Evolutionary conservation across 1,140 invertebrate genomes (phyloP).

Genomic region (Anagrus nilaparvatae): DNA sequence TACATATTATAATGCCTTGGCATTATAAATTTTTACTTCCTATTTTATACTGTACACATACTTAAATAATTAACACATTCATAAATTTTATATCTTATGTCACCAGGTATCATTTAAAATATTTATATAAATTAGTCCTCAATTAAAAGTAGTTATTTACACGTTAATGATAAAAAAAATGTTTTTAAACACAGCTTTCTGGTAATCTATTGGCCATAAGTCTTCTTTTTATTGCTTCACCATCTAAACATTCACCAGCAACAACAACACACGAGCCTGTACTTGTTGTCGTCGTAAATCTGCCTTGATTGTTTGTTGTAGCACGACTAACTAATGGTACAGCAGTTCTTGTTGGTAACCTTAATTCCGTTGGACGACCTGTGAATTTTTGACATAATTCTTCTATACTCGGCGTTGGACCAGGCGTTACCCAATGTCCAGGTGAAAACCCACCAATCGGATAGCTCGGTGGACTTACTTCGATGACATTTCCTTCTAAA

Average conservation of each 20-base stretch:
- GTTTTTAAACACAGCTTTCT: conserved; percentile 59
- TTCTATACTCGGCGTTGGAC: conserved; percentile 40
- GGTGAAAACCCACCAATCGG: conserved; percentile 29
- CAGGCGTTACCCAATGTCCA: conserved; percentile 37
- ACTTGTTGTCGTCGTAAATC: conserved; percentile 20
- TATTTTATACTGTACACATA: too few relatives aligned
- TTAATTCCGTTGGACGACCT: conserved; percentile 36
- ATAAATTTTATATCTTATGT: too few relatives aligned
- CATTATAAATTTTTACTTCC: too few relatives aligned
- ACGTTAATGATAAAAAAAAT: conserved; percentile 8
- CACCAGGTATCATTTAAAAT: too few relatives aligned
- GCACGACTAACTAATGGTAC: conserved; percentile 8
- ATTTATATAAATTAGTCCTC: too few relatives aligned
- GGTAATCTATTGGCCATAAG: conserved; percentile 64
- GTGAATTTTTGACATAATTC: conserved; percentile 38
- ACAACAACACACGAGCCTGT: conserved; percentile 29
- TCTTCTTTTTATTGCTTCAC: conserved; percentile 63
- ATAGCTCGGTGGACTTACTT: conserved; percentile 40
- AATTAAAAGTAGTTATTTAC: too few relatives aligned
- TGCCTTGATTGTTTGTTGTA: conserved; percentile 4
- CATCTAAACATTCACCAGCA: conserved; percentile 40
- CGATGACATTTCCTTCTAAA: conserved; percentile 36
- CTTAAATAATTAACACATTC: too few relatives aligned
- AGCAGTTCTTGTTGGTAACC: conserved; percentile 37
- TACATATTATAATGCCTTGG: too few relatives aligned